Evolutionary conservation across 2,888 invertebrate genomes (phyloP).

Genomic region (Apamea crenata): DNA sequence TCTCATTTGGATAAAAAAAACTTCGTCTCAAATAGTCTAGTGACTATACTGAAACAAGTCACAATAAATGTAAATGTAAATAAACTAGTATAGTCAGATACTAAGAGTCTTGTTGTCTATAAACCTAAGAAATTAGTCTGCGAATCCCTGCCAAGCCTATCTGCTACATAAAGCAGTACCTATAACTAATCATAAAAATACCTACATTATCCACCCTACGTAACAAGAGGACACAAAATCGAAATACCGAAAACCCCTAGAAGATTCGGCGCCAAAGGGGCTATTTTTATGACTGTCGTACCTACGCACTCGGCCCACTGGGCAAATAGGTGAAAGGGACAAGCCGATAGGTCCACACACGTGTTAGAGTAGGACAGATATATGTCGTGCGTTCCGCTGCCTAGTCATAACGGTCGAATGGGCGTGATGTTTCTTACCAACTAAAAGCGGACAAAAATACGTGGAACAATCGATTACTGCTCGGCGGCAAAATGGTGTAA

Average conservation of each 20-base stretch:
- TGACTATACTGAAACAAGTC: neutral
- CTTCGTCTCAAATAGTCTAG: neutral
- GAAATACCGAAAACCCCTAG: slow-evolving; percentile 87
- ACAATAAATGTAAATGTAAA: neutral
- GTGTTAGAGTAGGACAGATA: slow-evolving; percentile 86
- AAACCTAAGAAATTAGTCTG: slow-evolving; percentile 28
- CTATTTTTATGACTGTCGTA: slow-evolving; percentile 90
- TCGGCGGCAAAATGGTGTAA: slow-evolving; percentile 81
- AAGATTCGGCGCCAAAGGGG: slow-evolving; percentile 90
- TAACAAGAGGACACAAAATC: slow-evolving; percentile 88
- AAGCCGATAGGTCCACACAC: slow-evolving; percentile 82
- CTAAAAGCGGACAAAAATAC: slow-evolving; percentile 90
- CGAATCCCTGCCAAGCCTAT: slow-evolving; percentile 26
- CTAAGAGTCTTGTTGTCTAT: slow-evolving; percentile 10
- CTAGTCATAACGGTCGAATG: slow-evolving; percentile 91
- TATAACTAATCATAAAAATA: slow-evolving; percentile 81
- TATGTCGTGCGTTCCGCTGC: slow-evolving; percentile 87
- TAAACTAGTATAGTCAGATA: neutral
- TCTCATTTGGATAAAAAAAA: neutral
- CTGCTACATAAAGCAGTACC: slow-evolving; percentile 72
- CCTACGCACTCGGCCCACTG: slow-evolving; percentile 89
- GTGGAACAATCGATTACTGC: slow-evolving; percentile 88
- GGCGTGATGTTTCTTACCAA: slow-evolving; percentile 91
- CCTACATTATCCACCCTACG: slow-evolving; percentile 78
- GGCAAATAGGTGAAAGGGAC: slow-evolving; percentile 87